Conservation (phyloP, 2,113 vertebrate genomes). For the Thymallus thymallus region DNA sequence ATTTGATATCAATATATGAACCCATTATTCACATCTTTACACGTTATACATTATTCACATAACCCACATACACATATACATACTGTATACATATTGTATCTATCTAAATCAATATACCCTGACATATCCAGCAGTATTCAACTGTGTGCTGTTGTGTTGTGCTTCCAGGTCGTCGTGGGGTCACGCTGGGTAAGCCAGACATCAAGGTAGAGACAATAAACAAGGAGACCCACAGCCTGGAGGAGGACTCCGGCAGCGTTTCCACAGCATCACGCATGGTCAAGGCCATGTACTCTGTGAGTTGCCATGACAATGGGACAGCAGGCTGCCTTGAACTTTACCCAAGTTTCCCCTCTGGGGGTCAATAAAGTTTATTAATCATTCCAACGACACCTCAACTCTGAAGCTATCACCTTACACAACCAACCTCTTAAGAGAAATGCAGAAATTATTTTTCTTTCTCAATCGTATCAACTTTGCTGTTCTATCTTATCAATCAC, state of each 20-base stretch:
- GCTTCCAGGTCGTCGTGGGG: constrained; percentile 88
- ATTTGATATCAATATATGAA: too few relatives aligned
- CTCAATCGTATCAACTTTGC: not conserved
- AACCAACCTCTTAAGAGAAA: not conserved
- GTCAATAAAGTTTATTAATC: too few relatives aligned
- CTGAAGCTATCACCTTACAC: too few relatives aligned
- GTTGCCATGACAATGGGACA: constrained; percentile 45
- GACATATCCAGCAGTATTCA: constrained; percentile 39
- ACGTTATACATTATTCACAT: too few relatives aligned
- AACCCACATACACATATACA: too few relatives aligned
- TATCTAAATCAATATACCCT: too few relatives aligned
- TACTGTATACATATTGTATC: too few relatives aligned
- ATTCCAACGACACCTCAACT: too few relatives aligned
- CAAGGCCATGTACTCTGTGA: constrained; percentile 97
- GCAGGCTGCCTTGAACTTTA: constrained; percentile 18
- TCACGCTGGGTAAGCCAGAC: constrained; percentile 92
- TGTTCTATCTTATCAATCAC: constrained; percentile 5
- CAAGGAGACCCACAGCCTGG: constrained; percentile 90
- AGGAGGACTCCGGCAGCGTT: constrained; percentile 89
- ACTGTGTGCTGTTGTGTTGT: constrained; percentile 32
- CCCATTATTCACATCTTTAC: too few relatives aligned
- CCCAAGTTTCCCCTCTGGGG: not conserved
- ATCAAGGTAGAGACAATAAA: constrained; percentile 98
- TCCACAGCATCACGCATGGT: constrained; percentile 94
- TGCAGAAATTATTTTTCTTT: not conserved